Conservation (phyloP, 2,888 invertebrate genomes). For the Dusona sp. region DNA sequence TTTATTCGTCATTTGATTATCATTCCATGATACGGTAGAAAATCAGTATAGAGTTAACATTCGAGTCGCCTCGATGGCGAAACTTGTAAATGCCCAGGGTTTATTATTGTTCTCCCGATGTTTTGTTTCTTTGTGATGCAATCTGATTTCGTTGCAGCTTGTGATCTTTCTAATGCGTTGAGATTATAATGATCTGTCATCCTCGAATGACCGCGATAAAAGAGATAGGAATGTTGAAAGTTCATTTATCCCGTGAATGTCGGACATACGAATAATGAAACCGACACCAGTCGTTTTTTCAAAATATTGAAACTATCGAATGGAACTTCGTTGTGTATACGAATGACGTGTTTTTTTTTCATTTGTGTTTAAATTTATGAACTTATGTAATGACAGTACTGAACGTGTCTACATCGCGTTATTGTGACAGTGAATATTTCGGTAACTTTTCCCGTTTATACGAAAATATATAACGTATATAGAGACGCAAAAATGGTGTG, state of each 20-base stretch:
- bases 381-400: constrained; percentile 67
- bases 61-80: neutral
- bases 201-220: constrained; percentile 20
- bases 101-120: constrained; percentile 38
- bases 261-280: neutral
- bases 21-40: neutral
- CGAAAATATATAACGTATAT: neutral
- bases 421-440: constrained; percentile 67
- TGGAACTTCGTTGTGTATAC: neutral
- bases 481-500: constrained; percentile 16
- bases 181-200: constrained; percentile 40
- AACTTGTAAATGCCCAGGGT: neutral
- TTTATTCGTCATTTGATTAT: neutral
- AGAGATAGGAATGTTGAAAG: constrained; percentile 14
- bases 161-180: constrained; percentile 29
- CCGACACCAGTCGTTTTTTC: neutral
- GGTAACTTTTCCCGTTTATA: constrained; percentile 13
- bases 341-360: constrained; percentile 23
- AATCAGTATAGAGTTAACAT: neutral
- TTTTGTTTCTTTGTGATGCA: constrained; percentile 40
- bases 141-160: constrained; percentile 28
- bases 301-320: neutral
- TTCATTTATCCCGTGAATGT: neutral
- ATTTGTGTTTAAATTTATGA: constrained; percentile 41
- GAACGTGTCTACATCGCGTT: constrained; percentile 41